Evolutionary conservation across 2,888 invertebrate genomes (phyloP).

Genomic region (Luffia ferchaultella): DNA sequence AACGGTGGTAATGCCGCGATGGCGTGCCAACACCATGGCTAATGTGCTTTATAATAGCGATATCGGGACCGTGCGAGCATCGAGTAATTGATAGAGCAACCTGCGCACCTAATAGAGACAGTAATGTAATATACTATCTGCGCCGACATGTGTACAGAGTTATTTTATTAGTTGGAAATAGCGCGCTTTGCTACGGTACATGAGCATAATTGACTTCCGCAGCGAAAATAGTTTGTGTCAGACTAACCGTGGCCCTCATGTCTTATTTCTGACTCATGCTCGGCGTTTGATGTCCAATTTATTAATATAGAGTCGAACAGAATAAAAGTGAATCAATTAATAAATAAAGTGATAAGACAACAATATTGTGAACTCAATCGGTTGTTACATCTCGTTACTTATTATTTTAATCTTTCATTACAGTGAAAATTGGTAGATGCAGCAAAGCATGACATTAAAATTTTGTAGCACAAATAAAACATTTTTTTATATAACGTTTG

Average conservation of each 20-base stretch:
- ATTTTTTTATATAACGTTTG: too few species aligned
- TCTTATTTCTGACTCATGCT: background rate
- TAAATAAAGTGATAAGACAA: too few species aligned
- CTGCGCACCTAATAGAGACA: slow-evolving; percentile 16
- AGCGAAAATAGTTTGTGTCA: background rate
- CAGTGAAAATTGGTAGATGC: too few species aligned
- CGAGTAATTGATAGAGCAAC: slow-evolving; percentile 58
- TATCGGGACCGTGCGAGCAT: slow-evolving; percentile 45
- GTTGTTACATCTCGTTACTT: too few species aligned
- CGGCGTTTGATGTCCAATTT: too few species aligned
- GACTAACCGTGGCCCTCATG: background rate
- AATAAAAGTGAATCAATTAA: too few species aligned
- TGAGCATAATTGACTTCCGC: background rate
- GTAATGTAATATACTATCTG: background rate
- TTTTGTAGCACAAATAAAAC: too few species aligned
- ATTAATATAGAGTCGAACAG: too few species aligned
- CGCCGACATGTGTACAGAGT: background rate
- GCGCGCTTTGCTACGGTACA: background rate
- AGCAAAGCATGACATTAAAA: too few species aligned
- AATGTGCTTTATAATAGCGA: slow-evolving; percentile 58
- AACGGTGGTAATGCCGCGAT: slow-evolving; percentile 49
- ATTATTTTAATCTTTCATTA: too few species aligned
- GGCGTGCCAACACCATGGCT: slow-evolving; percentile 52
- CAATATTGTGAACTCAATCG: too few species aligned
- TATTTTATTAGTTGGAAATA: background rate